Percentiles rank a stretch among this genome's conserved stretches.
phyloP scores from a whole-genome alignment of 2,888 invertebrate species.

The Melipona beecheii region DNA sequence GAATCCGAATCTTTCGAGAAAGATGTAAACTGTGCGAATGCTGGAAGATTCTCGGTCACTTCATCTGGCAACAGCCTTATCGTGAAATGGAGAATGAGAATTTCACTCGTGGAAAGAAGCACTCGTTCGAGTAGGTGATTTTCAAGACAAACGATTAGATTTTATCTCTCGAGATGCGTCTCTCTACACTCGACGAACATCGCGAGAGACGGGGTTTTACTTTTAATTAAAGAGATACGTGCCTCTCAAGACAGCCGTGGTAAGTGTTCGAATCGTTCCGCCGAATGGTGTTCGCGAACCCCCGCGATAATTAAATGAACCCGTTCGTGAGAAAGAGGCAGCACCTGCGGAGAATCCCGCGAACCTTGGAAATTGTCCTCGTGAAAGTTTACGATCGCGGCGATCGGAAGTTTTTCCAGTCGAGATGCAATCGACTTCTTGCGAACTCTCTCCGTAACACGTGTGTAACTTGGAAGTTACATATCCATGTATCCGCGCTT shows the following conservation, averaged over 20 bases:
- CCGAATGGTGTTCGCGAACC: slow-evolving; percentile 18
- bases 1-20: neutral
- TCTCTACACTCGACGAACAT: neutral
- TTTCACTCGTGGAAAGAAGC: neutral
- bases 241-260: neutral
- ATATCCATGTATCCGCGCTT: too few relatives aligned
- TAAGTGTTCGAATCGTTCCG: slow-evolving; percentile 10
- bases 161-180: slow-evolving; percentile 2
- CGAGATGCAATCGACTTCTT: slow-evolving; percentile 27
- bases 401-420: slow-evolving; percentile 17
- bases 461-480: too few relatives aligned
- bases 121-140: neutral
- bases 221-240: slow-evolving; percentile 38
- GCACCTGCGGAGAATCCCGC: slow-evolving; percentile 6
- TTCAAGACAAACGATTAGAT: neutral
- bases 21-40: neutral
- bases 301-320: slow-evolving; percentile 40
- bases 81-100: neutral
- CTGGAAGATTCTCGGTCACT: too few relatives aligned
- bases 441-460: neutral
- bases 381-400: slow-evolving; percentile 17
- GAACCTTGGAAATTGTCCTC: neutral
- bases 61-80: too few relatives aligned
- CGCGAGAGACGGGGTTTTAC: slow-evolving; percentile 9
- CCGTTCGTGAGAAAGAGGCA: neutral